phyloP scores from a whole-genome alignment of 2,888 invertebrate species.

The Parthenolecanium corni region DNA sequence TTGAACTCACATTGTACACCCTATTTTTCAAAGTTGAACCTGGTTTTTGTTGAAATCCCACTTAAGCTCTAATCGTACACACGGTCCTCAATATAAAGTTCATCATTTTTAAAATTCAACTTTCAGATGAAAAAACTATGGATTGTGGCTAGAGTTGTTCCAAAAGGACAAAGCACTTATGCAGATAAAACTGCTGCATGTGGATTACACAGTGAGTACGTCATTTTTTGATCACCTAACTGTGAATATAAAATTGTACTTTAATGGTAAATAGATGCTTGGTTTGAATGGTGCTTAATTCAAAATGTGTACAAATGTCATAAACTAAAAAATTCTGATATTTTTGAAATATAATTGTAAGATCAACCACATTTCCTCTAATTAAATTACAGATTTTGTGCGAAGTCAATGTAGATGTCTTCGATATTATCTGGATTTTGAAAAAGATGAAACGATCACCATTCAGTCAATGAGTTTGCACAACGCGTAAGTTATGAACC shows the following conservation, averaged over 20 bases:
- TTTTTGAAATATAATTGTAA: no score
- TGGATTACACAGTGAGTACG: conserved; percentile 2
- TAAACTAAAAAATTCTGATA: no score
- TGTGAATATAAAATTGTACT: not conserved
- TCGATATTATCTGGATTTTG: not conserved
- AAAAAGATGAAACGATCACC: not conserved
- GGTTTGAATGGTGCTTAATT: no score
- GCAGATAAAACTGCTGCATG: not conserved
- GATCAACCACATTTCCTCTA: no score
- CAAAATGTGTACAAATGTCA: no score
- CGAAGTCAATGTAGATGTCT: conserved; percentile 12
- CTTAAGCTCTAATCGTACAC: no score
- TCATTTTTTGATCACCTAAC: not conserved
- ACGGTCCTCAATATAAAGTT: no score
- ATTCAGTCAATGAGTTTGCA: not conserved
- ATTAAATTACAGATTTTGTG: not conserved
- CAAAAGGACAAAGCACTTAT: conserved; percentile 8
- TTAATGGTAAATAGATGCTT: not conserved
- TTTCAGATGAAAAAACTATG: conserved; percentile 11
- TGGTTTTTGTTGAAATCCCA: no score
- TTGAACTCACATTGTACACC: no score
- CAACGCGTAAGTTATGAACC: not conserved
- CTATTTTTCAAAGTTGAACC: no score
- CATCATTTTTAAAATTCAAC: no score
- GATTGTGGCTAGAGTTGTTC: not conserved